Evolutionary conservation across 2,888 invertebrate species (phyloP), one percentile per base, ranked within the genome.

Genomic region (Tromatobia lineatoria): DNA sequence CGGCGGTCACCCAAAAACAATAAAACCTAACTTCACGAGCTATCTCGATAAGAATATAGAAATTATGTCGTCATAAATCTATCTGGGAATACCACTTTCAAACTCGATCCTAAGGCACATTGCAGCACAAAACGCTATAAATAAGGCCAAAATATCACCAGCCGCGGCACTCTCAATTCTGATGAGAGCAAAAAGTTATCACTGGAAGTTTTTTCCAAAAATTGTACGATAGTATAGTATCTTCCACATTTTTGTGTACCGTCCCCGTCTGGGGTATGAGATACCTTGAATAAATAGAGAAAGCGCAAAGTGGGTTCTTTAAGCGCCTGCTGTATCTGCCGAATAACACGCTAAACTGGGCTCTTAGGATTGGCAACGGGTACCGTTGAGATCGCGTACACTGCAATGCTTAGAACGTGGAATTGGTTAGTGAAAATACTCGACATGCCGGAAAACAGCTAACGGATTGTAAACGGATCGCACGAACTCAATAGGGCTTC

Each of bases 241-340:
- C 38, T n/a, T 76, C 75, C 29, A 75, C 80, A 11, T n/a, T 80
- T 13, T 25, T 67, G n/a, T 66, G 75, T 13, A 67, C 57, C 1
- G 47, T 70, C 0, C 59, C 69, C 10, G 59, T 47, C 13, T 81
- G 81, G 81, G 76, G 69, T 0, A 13, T 81, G 52, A 81, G 78
- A 67, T 76, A 82, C 20, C 29, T 77, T 11, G 81, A 85, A 8
- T 42, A n/a, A 13, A 66, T 73, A 3, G 75, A 83, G 18, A 73
- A 23, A 23, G 71, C 73, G 10, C 83, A 83, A 66, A 42, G 18
- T 2, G 20, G 57, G n/a, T 83, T 67, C 23, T 83, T 70, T 25
- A 83, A 83, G 61, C 42, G 38, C 0, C 29, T 71, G 7, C 61
- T 73, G n/a, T 64, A 79, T 18, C 8, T 79, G 8, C 64, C 71